Conservation (phyloP, 2,888 invertebrate species). For the Habrosyne pyritoides region DNA sequence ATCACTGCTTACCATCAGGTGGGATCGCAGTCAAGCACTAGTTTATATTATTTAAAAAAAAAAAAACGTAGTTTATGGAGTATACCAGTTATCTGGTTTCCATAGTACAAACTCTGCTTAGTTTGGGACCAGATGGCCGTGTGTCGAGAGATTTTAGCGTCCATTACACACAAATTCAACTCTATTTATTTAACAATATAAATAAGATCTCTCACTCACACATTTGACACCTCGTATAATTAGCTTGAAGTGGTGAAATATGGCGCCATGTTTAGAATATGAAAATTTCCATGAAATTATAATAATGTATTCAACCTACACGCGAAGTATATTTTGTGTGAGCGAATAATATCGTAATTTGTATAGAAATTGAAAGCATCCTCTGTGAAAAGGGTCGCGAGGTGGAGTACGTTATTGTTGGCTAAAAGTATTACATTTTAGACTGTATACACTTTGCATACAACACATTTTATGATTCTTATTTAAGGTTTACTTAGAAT, state of each 20-base stretch:
- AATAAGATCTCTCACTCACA: neutral
- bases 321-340: neutral
- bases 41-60: too few species aligned
- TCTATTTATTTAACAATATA: too few species aligned
- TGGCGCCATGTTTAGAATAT: neutral
- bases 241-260: neutral
- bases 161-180: too few species aligned
- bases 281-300: slow-evolving; percentile 8
- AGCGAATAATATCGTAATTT: slow-evolving; percentile 34
- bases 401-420: neutral
- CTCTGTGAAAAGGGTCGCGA: slow-evolving; percentile 12
- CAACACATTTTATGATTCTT: neutral
- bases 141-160: too few species aligned
- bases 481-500: neutral
- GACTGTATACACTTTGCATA: neutral
- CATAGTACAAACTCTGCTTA: too few species aligned
- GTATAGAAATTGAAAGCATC: slow-evolving; percentile 20
- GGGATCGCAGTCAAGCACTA: too few species aligned
- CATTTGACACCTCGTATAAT: neutral
- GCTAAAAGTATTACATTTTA: neutral
- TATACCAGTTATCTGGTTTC: too few species aligned
- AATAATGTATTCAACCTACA: neutral
- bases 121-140: too few species aligned
- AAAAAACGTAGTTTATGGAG: too few species aligned
- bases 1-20: too few species aligned